These are phyloP conservation scores for Pachydiplax longipennis DNA, from an alignment of 2,888 invertebrate genomes.

Conservation along the genomic window DNA sequence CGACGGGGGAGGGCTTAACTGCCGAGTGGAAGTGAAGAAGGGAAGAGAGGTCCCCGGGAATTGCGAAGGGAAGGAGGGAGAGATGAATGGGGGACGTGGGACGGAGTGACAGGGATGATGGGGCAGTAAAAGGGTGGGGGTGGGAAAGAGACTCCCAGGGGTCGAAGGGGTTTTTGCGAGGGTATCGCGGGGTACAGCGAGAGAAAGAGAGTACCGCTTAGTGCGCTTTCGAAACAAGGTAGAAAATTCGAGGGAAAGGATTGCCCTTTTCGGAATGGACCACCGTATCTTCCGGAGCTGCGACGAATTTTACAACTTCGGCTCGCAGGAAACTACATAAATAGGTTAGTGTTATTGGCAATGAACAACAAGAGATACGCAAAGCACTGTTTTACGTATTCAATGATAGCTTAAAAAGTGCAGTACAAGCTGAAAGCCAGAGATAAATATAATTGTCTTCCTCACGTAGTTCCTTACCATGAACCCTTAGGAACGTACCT, in stretches of 20 bases:
- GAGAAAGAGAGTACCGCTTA: neutral
- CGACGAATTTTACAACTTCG: neutral
- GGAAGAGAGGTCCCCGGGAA: conserved; percentile 33
- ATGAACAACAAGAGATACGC: neutral
- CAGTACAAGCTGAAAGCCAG: no score
- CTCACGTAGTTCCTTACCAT: no score
- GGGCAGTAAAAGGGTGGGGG: conserved; percentile 54
- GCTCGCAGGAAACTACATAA: neutral
- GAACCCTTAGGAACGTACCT: no score
- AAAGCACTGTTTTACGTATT: no score
- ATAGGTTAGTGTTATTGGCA: neutral
- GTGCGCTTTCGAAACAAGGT: neutral
- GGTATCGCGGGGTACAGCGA: conserved; percentile 4
- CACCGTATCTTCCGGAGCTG: neutral
- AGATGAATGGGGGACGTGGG: conserved; percentile 48
- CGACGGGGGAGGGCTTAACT: conserved; percentile 25
- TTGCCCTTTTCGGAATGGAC: neutral
- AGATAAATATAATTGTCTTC: no score
- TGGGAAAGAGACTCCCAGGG: conserved; percentile 51
- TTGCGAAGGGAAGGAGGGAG: conserved; percentile 24
- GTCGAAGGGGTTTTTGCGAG: conserved; percentile 39
- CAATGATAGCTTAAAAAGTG: no score
- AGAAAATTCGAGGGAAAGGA: neutral
- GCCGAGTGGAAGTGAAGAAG: neutral
- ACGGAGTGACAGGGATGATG: conserved; percentile 47